A percentile compares a stretch with the other conserved stretches of the same genome.
These are phyloP conservation scores for Syrrhaptes paradoxus DNA, from an alignment of 2,113 vertebrate genomes.

Conservation along the genomic window DNA sequence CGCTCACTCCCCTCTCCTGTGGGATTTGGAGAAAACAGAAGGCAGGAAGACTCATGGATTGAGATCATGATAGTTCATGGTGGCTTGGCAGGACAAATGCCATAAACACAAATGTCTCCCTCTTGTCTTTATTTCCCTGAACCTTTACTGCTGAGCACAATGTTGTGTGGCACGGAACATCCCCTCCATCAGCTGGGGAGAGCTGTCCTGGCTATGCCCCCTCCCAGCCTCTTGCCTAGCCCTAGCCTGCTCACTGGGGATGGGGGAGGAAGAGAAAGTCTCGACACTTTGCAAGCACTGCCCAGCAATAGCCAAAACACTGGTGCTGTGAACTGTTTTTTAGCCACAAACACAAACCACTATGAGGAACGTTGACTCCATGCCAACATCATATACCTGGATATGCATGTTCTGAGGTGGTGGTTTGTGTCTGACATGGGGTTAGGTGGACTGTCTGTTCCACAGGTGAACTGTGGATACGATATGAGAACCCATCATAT, in stretches of 20 bases:
- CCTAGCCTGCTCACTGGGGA: neutral
- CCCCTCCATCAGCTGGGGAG: too few species aligned
- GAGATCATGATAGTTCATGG: neutral
- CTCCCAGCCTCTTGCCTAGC: neutral
- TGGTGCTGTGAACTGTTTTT: neutral
- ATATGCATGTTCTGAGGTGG: neutral
- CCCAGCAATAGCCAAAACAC: neutral
- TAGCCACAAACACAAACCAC: neutral
- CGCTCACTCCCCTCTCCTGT: neutral
- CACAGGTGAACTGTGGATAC: neutral
- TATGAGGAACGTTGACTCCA: neutral
- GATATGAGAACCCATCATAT: neutral
- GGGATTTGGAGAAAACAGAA: neutral
- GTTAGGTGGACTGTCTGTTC: neutral
- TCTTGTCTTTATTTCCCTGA: neutral
- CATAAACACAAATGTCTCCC: neutral
- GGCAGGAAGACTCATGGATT: neutral
- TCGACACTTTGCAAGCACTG: neutral
- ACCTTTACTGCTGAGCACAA: neutral
- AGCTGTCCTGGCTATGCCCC: too few species aligned
- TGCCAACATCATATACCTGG: neutral
- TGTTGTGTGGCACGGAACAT: too few species aligned
- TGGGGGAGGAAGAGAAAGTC: neutral
- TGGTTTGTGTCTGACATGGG: neutral
- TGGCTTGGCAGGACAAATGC: neutral